Evolutionary conservation across 2,113 vertebrate genomes (phyloP).

Genomic region (Hipposideros armiger): DNA sequence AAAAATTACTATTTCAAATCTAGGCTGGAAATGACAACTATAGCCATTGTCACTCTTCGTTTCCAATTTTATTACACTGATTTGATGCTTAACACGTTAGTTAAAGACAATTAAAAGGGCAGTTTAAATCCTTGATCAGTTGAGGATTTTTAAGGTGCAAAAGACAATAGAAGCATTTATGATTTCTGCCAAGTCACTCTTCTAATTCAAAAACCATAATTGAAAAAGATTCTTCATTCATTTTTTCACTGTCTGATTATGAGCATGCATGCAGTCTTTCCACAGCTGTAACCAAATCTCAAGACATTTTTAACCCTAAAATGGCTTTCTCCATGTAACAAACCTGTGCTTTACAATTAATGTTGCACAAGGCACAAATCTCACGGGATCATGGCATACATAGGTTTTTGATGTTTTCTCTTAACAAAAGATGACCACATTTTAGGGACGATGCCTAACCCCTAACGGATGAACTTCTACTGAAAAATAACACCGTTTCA

Average conservation of each 20-base stretch:
- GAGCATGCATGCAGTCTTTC: conserved; percentile 67
- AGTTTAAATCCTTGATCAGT: conserved; percentile 68
- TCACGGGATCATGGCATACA: neutral
- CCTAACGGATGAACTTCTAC: neutral
- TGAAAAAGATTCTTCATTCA: conserved; percentile 52
- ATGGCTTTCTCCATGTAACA: conserved; percentile 12
- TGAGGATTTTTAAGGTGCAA: conserved; percentile 68
- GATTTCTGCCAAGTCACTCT: conserved; percentile 77
- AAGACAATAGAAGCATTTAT: conserved; percentile 75
- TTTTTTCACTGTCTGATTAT: conserved; percentile 30
- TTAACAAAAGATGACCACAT: conserved; percentile 18
- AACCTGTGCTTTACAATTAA: neutral
- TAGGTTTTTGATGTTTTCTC: neutral
- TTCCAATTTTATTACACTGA: conserved; percentile 61
- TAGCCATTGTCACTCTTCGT: conserved; percentile 20
- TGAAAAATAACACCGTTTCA: conserved; percentile 19
- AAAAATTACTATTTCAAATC: neutral
- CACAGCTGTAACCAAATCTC: conserved; percentile 44
- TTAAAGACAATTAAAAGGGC: conserved; percentile 72
- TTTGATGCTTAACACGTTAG: conserved; percentile 58
- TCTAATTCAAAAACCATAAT: conserved; percentile 65
- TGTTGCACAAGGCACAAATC: neutral
- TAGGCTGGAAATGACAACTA: conserved; percentile 26
- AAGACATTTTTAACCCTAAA: conserved; percentile 69
- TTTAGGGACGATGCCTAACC: neutral